Conservation (phyloP, 2,113 vertebrate genomes). For the Elgaria multicarinata region DNA sequence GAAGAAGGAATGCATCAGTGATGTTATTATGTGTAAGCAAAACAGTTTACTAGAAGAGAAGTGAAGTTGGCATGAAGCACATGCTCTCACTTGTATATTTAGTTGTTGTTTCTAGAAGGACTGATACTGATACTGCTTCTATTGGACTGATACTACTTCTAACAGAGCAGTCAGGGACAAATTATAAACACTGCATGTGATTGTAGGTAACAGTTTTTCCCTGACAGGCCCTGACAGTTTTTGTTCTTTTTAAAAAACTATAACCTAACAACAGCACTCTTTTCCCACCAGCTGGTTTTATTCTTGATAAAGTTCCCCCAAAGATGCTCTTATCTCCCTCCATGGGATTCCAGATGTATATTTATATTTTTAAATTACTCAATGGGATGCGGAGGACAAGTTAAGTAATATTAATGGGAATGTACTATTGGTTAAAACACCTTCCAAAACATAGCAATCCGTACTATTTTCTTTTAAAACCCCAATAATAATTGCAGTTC, state of each 20-base stretch:
- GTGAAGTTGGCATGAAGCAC: too few species aligned
- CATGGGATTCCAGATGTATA: background rate
- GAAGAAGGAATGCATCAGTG: too few species aligned
- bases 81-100: too few species aligned
- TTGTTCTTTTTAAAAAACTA: background rate
- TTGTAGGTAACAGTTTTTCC: too few species aligned
- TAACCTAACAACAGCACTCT: background rate
- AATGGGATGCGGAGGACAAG: background rate
- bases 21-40: too few species aligned
- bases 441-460: conserved; percentile 47
- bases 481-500: background rate
- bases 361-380: background rate
- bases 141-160: background rate
- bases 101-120: too few species aligned
- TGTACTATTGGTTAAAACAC: conserved; percentile 6
- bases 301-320: background rate
- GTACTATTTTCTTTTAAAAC: conserved; percentile 16
- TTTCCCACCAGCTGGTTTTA: background rate
- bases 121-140: too few species aligned
- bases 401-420: conserved; percentile 1
- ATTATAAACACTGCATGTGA: background rate
- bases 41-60: too few species aligned
- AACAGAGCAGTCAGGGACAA: background rate
- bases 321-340: background rate
- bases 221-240: background rate